A percentile compares a stretch with the other conserved stretches of the same genome.
phyloP scores from a whole-genome alignment of 2,113 vertebrate species.

The Pseudois nayaur region DNA sequence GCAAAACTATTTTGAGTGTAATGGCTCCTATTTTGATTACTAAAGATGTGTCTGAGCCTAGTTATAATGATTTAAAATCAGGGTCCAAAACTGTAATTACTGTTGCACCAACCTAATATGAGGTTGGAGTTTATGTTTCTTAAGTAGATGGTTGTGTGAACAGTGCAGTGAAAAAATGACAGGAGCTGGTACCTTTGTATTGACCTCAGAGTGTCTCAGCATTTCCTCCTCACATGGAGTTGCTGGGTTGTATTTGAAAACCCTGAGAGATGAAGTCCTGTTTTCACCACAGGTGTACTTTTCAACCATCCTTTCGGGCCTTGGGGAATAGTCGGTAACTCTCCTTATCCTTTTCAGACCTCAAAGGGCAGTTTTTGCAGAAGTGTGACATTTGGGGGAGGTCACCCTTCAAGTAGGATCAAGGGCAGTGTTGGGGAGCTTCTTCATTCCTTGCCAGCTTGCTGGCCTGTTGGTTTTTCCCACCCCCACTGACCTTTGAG shows the following conservation, averaged over 20 bases:
- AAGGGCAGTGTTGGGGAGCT: not conserved
- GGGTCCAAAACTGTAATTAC: not conserved
- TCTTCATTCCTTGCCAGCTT: constrained; percentile 44
- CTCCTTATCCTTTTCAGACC: not conserved
- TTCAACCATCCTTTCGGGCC: not conserved
- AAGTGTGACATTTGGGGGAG: constrained; percentile 11
- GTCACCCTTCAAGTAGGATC: not conserved
- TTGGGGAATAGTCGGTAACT: not conserved
- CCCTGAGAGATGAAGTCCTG: not conserved
- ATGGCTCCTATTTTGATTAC: not conserved
- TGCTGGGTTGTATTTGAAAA: not conserved
- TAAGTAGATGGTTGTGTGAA: not conserved
- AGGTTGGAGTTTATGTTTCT: not conserved
- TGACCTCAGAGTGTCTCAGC: not conserved
- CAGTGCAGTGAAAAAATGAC: not conserved
- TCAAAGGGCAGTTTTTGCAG: not conserved
- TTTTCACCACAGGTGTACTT: not conserved
- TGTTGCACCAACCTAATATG: not conserved
- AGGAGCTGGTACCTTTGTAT: not conserved
- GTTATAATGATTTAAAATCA: not conserved
- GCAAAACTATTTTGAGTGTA: not conserved
- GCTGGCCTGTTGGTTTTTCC: constrained; percentile 59
- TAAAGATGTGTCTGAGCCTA: not conserved
- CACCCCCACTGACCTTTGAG: constrained; percentile 68
- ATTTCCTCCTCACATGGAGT: not conserved